Conservation (phyloP, 92 coral and sea anemone species). For the Chrysogorgia sp. region DNA sequence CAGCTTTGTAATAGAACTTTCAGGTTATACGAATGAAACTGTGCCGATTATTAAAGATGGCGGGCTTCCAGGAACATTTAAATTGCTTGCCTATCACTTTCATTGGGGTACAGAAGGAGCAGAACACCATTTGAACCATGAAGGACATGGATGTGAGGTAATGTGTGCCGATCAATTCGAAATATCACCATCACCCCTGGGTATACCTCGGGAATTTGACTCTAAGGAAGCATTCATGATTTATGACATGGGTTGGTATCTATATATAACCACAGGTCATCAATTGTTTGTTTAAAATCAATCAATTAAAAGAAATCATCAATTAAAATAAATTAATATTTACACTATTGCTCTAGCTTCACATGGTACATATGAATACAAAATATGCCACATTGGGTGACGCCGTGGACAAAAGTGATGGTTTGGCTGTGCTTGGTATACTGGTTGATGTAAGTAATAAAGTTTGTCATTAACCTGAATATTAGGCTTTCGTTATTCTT, state of each 20-base stretch:
- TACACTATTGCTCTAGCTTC: neutral
- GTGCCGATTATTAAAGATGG: constrained; percentile 52
- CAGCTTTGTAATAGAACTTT: constrained; percentile 8
- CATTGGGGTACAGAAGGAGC: constrained; percentile 56
- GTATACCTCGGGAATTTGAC: no score
- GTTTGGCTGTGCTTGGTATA: constrained; percentile 12
- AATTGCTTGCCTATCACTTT: constrained; percentile 52
- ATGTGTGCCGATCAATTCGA: no score
- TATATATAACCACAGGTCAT: neutral
- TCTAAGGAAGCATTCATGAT: no score
- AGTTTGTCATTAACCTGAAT: neutral
- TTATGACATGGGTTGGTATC: no score
- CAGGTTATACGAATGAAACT: neutral
- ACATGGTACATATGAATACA: constrained; percentile 13
- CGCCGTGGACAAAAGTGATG: neutral
- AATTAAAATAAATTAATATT: neutral
- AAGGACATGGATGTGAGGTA: neutral
- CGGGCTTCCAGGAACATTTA: constrained; percentile 46
- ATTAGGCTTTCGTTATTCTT: neutral
- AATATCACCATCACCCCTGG: no score
- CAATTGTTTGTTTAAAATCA: neutral
- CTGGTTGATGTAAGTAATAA: neutral
- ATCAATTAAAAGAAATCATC: neutral
- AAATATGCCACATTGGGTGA: neutral
- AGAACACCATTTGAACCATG: neutral